Conservation (phyloP, 2,888 invertebrate genomes). For the Camponotus fellah region DNA sequence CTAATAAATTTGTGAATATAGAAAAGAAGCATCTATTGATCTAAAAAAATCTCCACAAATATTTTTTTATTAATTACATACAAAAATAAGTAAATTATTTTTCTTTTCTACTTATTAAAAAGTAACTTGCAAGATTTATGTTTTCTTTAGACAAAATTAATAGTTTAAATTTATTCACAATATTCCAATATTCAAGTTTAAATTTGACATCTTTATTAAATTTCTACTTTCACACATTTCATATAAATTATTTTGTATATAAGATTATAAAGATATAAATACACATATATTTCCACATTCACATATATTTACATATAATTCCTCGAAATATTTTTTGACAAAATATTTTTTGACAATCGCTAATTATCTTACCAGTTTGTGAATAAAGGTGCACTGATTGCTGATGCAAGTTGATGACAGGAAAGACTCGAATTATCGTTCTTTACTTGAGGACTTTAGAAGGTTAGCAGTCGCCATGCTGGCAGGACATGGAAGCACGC, state of each 20-base stretch:
- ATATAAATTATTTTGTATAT: constrained; percentile 4
- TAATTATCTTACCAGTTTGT: background rate
- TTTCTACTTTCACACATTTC: background rate
- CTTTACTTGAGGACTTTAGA: constrained; percentile 75
- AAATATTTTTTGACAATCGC: constrained; percentile 19
- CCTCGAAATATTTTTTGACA: background rate
- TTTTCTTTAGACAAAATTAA: background rate
- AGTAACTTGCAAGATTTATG: background rate
- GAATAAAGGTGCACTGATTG: constrained; percentile 39
- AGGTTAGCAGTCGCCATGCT: constrained; percentile 84
- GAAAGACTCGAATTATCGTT: constrained; percentile 72
- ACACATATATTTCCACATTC: too few species aligned
- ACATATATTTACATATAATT: background rate
- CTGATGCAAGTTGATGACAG: constrained; percentile 51
- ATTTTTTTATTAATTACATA: background rate
- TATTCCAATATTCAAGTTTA: background rate
- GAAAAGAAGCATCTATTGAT: background rate
- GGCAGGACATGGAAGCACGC: constrained; percentile 82
- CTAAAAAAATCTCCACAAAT: background rate
- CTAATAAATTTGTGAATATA: constrained; percentile 20
- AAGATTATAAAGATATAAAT: constrained; percentile 15
- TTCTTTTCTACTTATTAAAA: background rate
- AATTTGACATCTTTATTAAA: background rate
- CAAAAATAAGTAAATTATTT: background rate
- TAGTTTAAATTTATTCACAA: background rate